Conservation (phyloP, 2,797 vertebrate genomes). For the Columba guinea region DNA sequence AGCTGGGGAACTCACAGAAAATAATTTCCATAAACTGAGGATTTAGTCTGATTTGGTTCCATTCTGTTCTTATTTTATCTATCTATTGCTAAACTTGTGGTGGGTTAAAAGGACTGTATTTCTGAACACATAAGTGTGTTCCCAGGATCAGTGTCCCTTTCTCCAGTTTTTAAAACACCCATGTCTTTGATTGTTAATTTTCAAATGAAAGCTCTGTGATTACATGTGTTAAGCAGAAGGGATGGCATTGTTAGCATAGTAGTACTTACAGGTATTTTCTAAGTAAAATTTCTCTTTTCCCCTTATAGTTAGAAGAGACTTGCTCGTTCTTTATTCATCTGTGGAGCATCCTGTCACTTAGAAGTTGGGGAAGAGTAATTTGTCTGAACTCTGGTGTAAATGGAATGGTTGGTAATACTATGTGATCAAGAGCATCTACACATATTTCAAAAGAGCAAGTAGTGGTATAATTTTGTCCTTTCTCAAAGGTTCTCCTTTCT, state of each 20-base stretch:
- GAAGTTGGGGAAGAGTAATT: neutral
- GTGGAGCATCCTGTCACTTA: neutral
- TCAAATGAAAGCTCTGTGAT: neutral
- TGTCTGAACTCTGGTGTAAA: neutral
- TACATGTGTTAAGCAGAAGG: neutral
- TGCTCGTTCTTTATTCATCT: neutral
- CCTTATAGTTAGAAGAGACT: neutral
- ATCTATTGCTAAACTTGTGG: neutral
- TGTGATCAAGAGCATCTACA: rapidly evolving
- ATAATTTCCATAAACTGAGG: slow-evolving; percentile 1
- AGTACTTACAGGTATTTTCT: neutral
- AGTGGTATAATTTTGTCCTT: neutral
- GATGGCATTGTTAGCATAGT: neutral
- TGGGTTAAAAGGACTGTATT: neutral
- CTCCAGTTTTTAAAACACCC: neutral
- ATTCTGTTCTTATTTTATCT: neutral
- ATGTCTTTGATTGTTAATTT: neutral
- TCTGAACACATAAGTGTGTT: neutral
- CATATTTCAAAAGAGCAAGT: neutral
- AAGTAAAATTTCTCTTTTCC: neutral
- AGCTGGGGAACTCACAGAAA: neutral
- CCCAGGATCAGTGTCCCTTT: neutral
- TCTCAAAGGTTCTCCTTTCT: neutral
- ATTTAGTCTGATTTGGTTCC: neutral
- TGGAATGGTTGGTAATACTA: neutral